These are phyloP conservation scores for Eulemur rubriventer DNA, from an alignment of 2,797 vertebrate genomes.

Conservation along the genomic window DNA sequence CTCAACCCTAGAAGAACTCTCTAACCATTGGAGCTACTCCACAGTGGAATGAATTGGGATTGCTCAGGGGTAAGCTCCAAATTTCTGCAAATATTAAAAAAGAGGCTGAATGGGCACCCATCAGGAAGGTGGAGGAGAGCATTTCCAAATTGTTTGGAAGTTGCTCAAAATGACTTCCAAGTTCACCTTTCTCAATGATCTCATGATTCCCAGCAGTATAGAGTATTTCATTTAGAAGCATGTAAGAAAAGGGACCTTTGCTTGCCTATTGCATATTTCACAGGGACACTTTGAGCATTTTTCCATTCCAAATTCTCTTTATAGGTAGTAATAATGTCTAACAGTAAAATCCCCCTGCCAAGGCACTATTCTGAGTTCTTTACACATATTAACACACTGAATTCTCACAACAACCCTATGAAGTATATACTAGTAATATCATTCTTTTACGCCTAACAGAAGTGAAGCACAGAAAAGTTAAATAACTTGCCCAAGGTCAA, in stretches of 20 bases:
- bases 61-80: background rate
- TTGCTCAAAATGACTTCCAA: background rate
- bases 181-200: background rate
- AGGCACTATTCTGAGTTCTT: background rate
- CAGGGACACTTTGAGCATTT: background rate
- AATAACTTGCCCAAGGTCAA: background rate
- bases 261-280: background rate
- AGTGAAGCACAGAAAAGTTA: background rate
- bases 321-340: background rate
- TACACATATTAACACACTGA: background rate
- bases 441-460: background rate
- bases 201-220: background rate
- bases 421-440: background rate
- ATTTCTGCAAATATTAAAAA: background rate
- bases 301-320: background rate
- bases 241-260: background rate
- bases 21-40: background rate
- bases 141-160: constrained; percentile 35
- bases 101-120: background rate
- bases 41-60: background rate
- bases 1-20: background rate
- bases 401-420: background rate
- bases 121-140: background rate
- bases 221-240: background rate
- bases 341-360: background rate